phyloP scores from a whole-genome alignment of 2,113 vertebrate species.

The Centropristis striata region DNA sequence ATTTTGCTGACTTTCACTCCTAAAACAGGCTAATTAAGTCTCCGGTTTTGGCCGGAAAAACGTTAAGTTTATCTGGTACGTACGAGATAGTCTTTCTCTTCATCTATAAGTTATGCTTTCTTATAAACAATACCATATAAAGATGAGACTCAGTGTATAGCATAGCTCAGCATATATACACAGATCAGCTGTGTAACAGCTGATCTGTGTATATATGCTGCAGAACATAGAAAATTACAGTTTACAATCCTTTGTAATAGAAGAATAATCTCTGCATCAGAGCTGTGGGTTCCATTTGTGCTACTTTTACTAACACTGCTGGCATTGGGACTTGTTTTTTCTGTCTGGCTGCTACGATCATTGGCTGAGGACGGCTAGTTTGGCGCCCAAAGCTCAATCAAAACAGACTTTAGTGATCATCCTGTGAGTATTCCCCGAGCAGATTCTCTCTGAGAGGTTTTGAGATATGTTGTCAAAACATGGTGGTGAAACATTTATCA shows the following conservation, averaged over 20 bases:
- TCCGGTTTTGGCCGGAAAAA: no score
- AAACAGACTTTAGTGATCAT: conserved; percentile 29
- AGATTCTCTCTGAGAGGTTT: conserved; percentile 36
- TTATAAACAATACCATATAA: no score
- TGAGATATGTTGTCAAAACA: conserved; percentile 42
- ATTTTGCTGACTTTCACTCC: no score
- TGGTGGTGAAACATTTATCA: conserved; percentile 12
- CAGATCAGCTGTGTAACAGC: no score
- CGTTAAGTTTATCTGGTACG: no score
- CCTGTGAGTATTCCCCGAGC: conserved; percentile 15
- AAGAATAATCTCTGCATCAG: neutral
- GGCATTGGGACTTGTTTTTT: conserved; percentile 21
- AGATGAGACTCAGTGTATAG: no score
- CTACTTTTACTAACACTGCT: neutral
- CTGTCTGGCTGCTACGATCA: conserved; percentile 6
- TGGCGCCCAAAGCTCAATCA: neutral
- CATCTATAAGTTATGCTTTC: no score
- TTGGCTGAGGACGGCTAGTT: conserved; percentile 25
- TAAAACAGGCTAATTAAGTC: no score
- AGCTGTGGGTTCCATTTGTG: conserved; percentile 23
- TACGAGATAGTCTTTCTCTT: no score
- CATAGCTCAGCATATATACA: no score
- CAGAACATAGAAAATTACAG: no score
- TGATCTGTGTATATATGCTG: no score
- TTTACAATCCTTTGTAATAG: neutral